Evolutionary conservation across 2,113 vertebrate species (phyloP).

Genomic region (Sarotherodon lohbergeri): DNA sequence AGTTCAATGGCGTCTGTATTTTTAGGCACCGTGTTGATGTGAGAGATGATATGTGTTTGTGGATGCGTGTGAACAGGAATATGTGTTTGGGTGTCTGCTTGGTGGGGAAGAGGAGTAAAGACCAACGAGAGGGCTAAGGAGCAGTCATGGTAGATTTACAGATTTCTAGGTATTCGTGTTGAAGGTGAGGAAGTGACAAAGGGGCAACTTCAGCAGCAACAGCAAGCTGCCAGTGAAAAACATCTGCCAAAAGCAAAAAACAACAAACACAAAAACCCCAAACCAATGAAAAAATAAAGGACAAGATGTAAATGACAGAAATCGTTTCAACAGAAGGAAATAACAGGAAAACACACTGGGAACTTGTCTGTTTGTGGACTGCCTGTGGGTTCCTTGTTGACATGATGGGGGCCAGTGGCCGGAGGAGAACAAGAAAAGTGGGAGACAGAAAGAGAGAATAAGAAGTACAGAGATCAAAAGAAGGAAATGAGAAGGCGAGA

Average conservation of each 20-base stretch:
- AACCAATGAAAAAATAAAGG: not conserved
- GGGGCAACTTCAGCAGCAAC: slow-evolving; percentile 80
- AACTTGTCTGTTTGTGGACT: slow-evolving; percentile 40
- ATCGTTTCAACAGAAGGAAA: slow-evolving; percentile 21
- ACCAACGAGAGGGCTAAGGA: slow-evolving; percentile 72
- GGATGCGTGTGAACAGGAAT: slow-evolving; percentile 77
- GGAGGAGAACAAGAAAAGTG: slow-evolving; percentile 50
- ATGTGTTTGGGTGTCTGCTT: slow-evolving; percentile 77
- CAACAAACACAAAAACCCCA: not conserved
- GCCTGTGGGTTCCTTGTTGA: slow-evolving; percentile 38
- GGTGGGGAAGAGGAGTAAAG: slow-evolving; percentile 9
- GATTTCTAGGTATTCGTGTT: slow-evolving; percentile 66
- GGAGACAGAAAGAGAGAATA: slow-evolving; percentile 20
- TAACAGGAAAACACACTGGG: slow-evolving; percentile 17
- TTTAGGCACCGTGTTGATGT: slow-evolving; percentile 97
- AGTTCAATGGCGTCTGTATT: slow-evolving; percentile 92
- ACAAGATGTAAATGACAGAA: slow-evolving; percentile 21
- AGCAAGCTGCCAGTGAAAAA: slow-evolving; percentile 58
- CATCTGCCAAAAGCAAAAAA: not conserved
- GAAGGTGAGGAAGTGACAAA: slow-evolving; percentile 61
- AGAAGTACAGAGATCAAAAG: slow-evolving; percentile 31
- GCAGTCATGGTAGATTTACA: slow-evolving; percentile 79
- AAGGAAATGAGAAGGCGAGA: not conserved
- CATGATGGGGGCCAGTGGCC: slow-evolving; percentile 24
- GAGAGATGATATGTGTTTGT: slow-evolving; percentile 61